These are phyloP conservation scores for Heliconius aoede DNA, from an alignment of 2,888 invertebrate species.

Conservation along the genomic window DNA sequence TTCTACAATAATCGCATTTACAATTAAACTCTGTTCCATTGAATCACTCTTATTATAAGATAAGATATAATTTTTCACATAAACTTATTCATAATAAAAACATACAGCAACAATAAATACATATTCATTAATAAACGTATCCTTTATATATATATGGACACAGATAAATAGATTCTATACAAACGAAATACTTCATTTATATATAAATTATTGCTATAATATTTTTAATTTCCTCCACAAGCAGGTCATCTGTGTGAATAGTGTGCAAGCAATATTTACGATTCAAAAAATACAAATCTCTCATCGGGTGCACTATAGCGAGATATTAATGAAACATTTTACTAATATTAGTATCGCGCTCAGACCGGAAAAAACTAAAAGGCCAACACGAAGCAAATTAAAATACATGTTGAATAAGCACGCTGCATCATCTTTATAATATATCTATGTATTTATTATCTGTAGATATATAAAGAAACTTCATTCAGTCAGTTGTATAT, in stretches of 20 bases:
- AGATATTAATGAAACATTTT: conserved; percentile 38
- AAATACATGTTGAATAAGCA: conserved; percentile 32
- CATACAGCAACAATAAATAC: no score
- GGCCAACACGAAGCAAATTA: conserved; percentile 28
- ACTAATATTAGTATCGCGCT: conserved; percentile 32
- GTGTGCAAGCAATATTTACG: conserved; percentile 17
- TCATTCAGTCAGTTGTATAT: neutral
- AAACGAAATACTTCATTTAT: neutral
- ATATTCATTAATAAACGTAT: no score
- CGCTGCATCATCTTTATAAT: conserved; percentile 14
- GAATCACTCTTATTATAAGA: no score
- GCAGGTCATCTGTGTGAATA: neutral
- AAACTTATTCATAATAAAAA: no score
- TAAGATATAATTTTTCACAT: no score
- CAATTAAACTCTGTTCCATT: no score
- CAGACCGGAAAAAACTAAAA: conserved; percentile 34
- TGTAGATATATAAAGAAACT: neutral
- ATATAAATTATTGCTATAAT: conserved; percentile 10
- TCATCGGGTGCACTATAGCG: conserved; percentile 36
- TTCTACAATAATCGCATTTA: no score
- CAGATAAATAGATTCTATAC: neutral
- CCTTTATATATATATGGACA: no score
- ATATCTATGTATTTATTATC: neutral
- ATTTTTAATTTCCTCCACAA: neutral
- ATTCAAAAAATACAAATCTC: conserved; percentile 35